Evolutionary conservation across 2,888 invertebrate species (phyloP).

Genomic region (Lobophora halterata): DNA sequence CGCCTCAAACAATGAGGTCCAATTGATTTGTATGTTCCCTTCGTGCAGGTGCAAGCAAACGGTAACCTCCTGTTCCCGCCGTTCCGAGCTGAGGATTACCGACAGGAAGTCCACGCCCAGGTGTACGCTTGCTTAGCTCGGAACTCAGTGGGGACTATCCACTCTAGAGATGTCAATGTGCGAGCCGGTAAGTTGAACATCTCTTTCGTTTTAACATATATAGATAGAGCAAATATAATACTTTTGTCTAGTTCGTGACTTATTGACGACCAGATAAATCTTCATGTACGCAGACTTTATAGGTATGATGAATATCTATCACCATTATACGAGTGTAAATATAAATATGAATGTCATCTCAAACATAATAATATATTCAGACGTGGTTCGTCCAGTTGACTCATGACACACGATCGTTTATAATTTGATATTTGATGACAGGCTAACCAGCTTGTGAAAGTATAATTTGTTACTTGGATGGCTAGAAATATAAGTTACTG

Average conservation of each 20-base stretch:
- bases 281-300: conserved; percentile 8
- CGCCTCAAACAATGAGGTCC: background rate
- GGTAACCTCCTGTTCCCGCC: conserved; percentile 97
- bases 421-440: conserved; percentile 34
- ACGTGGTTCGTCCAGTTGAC: conserved; percentile 34
- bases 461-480: background rate
- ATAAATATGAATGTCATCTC: conserved; percentile 27
- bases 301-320: conserved; percentile 20
- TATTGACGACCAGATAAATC: too few species aligned
- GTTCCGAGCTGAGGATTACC: conserved; percentile 95
- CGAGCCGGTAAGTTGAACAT: conserved; percentile 96
- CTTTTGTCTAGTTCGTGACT: too few species aligned
- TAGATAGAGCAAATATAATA: too few species aligned
- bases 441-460: conserved; percentile 9
- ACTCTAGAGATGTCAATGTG: conserved; percentile 95
- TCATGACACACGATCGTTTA: conserved; percentile 39
- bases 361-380: conserved; percentile 24
- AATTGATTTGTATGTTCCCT: conserved; percentile 8
- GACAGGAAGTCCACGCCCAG: conserved; percentile 96
- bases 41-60: conserved; percentile 82
- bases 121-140: conserved; percentile 95
- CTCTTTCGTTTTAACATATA: too few species aligned
- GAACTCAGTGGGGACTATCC: conserved; percentile 93
- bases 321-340: conserved; percentile 18
- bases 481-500: background rate